Percentiles rank a stretch among this genome's conserved stretches.
Conservation (phyloP, 2,113 vertebrate genomes). For the Myxocyprinus asiaticus region DNA sequence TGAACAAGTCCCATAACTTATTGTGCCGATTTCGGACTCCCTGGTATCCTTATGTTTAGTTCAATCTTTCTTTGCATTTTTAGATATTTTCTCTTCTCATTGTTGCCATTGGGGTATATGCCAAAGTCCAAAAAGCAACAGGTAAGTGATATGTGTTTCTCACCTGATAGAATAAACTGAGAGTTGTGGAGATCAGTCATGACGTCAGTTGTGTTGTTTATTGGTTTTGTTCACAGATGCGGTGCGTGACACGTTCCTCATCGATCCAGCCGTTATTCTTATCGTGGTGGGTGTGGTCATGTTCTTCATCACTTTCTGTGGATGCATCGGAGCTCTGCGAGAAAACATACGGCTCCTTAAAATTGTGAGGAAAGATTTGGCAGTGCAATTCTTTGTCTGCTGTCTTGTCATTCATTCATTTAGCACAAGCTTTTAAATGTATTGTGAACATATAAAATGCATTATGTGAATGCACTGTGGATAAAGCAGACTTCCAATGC, state of each 20-base stretch:
- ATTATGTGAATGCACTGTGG: too few species aligned
- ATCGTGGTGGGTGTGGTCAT: conserved; percentile 80
- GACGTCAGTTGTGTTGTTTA: background rate
- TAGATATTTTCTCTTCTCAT: conserved; percentile 56
- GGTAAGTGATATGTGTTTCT: conserved; percentile 56
- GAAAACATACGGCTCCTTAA: conserved; percentile 76
- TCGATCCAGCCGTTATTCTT: conserved; percentile 77
- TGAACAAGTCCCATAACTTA: too few species aligned
- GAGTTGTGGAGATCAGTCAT: background rate
- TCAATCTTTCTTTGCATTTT: too few species aligned
- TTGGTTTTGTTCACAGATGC: conserved; percentile 63
- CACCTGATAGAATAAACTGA: background rate
- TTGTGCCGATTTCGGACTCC: too few species aligned
- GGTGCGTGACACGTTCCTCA: conserved; percentile 75
- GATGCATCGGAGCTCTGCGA: conserved; percentile 75
- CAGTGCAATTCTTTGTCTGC: too few species aligned
- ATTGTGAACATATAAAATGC: too few species aligned
- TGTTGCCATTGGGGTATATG: conserved; percentile 75
- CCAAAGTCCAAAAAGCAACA: conserved; percentile 77
- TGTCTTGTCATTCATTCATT: too few species aligned
- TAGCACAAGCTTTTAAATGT: too few species aligned
- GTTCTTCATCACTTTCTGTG: conserved; percentile 83
- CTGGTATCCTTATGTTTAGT: too few species aligned
- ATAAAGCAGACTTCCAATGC: too few species aligned
- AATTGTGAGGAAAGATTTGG: too few species aligned